These are phyloP conservation scores for Trachythela sp. DNA, from an alignment of 64 coral and sea anemone species.

Conservation along the genomic window DNA sequence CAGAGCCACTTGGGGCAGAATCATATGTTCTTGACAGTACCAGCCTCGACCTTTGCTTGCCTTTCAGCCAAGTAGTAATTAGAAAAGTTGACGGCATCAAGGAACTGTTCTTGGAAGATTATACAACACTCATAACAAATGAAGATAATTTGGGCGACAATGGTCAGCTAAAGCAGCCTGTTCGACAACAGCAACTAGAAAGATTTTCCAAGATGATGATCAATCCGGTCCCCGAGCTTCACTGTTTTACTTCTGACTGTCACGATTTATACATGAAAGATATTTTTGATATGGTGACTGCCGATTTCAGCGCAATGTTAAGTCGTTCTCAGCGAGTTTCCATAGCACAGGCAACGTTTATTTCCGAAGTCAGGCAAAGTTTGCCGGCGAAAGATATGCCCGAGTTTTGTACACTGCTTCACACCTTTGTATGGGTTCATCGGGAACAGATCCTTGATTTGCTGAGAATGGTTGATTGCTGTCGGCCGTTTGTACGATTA, in stretches of 20 bases:
- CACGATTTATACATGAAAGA: background rate
- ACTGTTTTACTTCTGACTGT: background rate
- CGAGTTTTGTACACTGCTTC: background rate
- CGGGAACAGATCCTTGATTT: background rate
- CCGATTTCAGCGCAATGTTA: background rate
- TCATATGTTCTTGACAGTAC: conserved; percentile 45
- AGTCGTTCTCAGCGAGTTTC: conserved; percentile 11
- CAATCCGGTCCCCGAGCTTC: background rate
- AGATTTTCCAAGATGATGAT: background rate
- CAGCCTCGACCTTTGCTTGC: conserved; percentile 51
- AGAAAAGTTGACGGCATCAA: conserved; percentile 58
- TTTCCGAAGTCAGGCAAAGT: background rate
- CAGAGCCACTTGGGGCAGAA: conserved; percentile 51
- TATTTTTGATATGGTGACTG: background rate
- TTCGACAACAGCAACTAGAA: background rate
- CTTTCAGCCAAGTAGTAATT: conserved; percentile 51
- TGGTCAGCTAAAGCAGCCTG: background rate
- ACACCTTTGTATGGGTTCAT: background rate
- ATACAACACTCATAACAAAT: background rate
- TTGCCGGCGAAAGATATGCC: background rate
- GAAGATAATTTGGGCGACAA: background rate
- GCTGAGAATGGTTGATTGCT: background rate
- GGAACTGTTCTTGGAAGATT: conserved; percentile 60
- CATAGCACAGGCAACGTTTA: background rate
- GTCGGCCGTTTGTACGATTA: background rate